Base-by-base conservation (phyloP, 2,797 vertebrate genomes). In the Tragelaphus eurycerus region DNA sequence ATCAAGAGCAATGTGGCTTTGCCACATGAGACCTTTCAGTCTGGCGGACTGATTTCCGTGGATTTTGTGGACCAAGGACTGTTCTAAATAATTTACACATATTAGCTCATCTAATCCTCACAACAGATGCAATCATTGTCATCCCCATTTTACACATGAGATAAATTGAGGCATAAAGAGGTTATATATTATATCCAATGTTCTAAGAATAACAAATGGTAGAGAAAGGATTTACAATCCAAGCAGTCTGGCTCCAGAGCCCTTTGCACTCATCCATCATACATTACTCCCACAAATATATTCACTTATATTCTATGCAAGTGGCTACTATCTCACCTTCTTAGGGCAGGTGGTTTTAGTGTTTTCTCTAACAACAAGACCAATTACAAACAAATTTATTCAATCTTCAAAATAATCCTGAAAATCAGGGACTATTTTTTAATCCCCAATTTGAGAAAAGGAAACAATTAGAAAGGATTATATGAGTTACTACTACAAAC, bases 361-460 rank as follows among this genome's bases (percentile, higher is more conserved):
- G 38, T 74, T 43, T 74, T 25, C 71, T 43, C 71, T 74, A 74
- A 43, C 21, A 60, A 87, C 23, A 60, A 93, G 64, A 90, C 10
- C 21, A 29, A 74, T 93, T 88, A 91, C 52, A 96, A 84, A 55
- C 83, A 95, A 95, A 87, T 83, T 82, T 82, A 38, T 82, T 96
- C 95, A 83, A 90, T 95, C 25, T 67, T 90, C 6, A 78, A 4
- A 87, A 86, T 71, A 67, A 79, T n/a, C 52, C 43, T 84, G 31
- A 92, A 50, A 84, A 62, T 90, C 48, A 46, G 55, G 12, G 50
- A 52, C n/a, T 60, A 14, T n/a, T 31, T 90, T 60, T 62, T 27
- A 78, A 71, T 67, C 2, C 16, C 16, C 57, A 71, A 90, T 60
- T 95, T 59, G 60, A 95, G 27, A 83, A 71, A 90, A 78, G 12